phyloP scores from a whole-genome alignment of 2,113 vertebrate genomes.

The Aleadryas rufinucha region DNA sequence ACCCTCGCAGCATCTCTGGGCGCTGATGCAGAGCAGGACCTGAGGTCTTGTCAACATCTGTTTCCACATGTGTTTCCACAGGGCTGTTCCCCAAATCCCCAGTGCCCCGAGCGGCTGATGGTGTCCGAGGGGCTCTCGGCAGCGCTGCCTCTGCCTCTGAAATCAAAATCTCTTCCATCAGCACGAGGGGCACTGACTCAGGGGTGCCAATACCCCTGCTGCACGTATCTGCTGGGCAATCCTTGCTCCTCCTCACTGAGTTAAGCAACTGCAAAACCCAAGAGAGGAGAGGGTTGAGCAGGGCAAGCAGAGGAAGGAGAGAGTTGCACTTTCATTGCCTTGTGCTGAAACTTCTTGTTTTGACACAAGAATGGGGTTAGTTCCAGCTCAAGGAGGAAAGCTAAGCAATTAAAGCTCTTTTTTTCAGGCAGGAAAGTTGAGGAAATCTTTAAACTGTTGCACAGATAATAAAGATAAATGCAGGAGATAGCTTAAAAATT shows the following conservation, averaged over 20 bases:
- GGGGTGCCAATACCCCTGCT: neutral
- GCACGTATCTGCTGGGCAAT: neutral
- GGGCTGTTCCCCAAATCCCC: constrained; percentile 2
- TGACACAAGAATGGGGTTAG: accelerated
- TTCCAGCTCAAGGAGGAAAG: neutral
- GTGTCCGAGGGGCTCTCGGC: neutral
- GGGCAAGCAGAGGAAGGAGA: neutral
- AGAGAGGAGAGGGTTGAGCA: neutral
- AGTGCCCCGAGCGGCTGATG: neutral
- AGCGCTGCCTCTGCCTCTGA: neutral
- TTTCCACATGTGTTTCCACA: neutral
- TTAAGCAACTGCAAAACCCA: neutral
- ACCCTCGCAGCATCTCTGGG: neutral
- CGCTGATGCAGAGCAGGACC: constrained; percentile 27
- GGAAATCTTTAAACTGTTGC: neutral
- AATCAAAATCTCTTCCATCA: neutral
- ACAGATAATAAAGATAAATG: neutral
- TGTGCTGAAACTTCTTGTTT: neutral
- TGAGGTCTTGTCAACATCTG: neutral
- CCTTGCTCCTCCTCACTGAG: neutral
- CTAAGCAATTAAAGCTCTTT: neutral
- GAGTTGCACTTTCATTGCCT: neutral
- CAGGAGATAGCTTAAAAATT: neutral
- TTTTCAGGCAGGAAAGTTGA: neutral
- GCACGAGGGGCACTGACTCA: neutral